Evolutionary conservation across 2,888 invertebrate species (phyloP).

Genomic region (Spisula subtruncata): DNA sequence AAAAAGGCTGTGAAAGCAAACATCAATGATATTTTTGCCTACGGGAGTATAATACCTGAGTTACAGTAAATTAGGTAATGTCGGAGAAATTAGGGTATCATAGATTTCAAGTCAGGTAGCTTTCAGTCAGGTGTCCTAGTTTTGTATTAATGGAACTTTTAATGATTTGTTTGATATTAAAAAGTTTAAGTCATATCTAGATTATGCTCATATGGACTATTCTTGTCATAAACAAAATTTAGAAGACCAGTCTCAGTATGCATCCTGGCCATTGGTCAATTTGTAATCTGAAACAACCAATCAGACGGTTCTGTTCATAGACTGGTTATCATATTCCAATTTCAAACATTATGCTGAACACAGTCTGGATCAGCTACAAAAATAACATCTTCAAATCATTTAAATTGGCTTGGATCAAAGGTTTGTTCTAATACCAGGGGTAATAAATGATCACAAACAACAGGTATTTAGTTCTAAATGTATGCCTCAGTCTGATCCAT

Average conservation of each 20-base stretch:
- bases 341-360: too few relatives aligned
- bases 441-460: background rate
- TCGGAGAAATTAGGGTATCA: background rate
- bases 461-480: background rate
- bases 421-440: background rate
- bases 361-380: background rate
- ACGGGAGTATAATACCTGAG: background rate
- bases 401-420: slow-evolving; percentile 4
- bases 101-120: background rate
- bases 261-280: too few relatives aligned
- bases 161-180: too few relatives aligned
- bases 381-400: background rate
- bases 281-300: too few relatives aligned
- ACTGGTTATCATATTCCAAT: too few relatives aligned
- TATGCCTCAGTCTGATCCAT: background rate
- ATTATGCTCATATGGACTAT: too few relatives aligned
- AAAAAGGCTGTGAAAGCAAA: background rate
- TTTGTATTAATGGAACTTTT: too few relatives aligned
- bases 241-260: too few relatives aligned
- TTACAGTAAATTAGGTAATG: background rate
- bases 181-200: too few relatives aligned
- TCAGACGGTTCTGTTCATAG: too few relatives aligned
- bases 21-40: background rate
- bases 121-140: too few relatives aligned
- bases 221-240: too few relatives aligned